Percentiles rank a stretch among this genome's conserved stretches.
These are phyloP conservation scores for Phycodurus eques DNA, from an alignment of 2,113 vertebrate species.

Conservation along the genomic window DNA sequence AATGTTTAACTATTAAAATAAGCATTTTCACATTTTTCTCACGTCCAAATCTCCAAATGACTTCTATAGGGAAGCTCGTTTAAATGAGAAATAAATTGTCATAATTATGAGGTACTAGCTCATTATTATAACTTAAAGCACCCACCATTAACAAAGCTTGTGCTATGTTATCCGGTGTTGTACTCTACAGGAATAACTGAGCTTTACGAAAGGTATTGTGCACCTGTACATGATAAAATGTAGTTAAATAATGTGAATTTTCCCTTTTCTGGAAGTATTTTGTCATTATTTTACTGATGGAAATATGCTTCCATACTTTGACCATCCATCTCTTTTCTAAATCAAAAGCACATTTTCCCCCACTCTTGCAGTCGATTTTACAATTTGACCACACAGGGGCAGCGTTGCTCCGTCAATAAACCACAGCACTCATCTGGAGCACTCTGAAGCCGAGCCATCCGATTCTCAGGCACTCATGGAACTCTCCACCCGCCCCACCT, in stretches of 20 bases:
- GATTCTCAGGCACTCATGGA: slow-evolving; percentile 22
- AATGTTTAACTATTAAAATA: too few species aligned
- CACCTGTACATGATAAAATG: not conserved
- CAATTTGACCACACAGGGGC: slow-evolving; percentile 2
- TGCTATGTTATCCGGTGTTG: too few species aligned
- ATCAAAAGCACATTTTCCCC: not conserved
- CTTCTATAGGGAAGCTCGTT: too few species aligned
- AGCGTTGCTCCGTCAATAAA: not conserved
- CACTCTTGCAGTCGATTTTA: not conserved
- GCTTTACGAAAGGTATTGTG: too few species aligned
- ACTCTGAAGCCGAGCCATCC: not conserved
- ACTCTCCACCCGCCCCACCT: slow-evolving; percentile 61
- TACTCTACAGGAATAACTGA: too few species aligned
- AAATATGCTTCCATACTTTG: not conserved
- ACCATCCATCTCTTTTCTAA: not conserved
- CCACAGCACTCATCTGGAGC: not conserved
- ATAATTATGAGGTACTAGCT: too few species aligned
- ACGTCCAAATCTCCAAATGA: too few species aligned
- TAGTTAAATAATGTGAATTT: not conserved
- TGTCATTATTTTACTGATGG: not conserved
- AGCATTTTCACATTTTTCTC: too few species aligned
- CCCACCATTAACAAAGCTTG: too few species aligned
- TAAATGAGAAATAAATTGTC: too few species aligned
- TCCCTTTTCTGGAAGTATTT: too few species aligned
- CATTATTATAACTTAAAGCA: too few species aligned